Evolutionary conservation across 2,797 vertebrate genomes (phyloP).

Genomic region (Epinephelus malabaricus): DNA sequence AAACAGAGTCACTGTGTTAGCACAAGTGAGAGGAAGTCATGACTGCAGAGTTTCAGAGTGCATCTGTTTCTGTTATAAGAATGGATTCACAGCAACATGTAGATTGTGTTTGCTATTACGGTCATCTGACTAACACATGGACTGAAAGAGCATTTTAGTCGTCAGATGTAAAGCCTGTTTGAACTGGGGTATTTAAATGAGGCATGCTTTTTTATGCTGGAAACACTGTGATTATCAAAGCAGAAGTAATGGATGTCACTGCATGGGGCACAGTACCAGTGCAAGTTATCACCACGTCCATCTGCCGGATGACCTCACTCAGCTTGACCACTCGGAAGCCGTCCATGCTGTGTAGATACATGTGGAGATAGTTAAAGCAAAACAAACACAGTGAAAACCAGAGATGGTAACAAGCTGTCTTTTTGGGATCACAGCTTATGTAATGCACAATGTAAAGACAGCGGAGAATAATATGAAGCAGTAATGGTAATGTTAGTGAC

Average conservation of each 20-base stretch:
- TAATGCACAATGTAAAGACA: conserved; percentile 13
- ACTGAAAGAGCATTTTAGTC: background rate
- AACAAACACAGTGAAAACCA: background rate
- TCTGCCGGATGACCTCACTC: conserved; percentile 97
- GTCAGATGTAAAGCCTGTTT: conserved; percentile 13
- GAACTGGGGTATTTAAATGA: conserved; percentile 17
- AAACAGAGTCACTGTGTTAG: background rate
- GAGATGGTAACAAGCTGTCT: background rate
- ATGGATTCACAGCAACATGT: background rate
- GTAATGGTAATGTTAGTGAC: conserved; percentile 56
- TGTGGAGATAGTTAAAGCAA: background rate
- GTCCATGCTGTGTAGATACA: conserved; percentile 92
- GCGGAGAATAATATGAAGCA: conserved; percentile 17
- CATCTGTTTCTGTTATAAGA: background rate
- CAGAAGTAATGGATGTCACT: conserved; percentile 61
- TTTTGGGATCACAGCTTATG: background rate
- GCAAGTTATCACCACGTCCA: conserved; percentile 99
- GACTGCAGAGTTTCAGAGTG: background rate
- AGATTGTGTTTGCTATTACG: background rate
- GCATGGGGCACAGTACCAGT: conserved; percentile 88
- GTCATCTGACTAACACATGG: background rate
- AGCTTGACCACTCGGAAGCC: conserved; percentile 98
- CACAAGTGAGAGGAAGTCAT: background rate
- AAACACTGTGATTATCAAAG: conserved; percentile 62
- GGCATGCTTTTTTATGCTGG: background rate